Evolutionary conservation across 2,113 vertebrate genomes (phyloP).

Genomic region (Amblyornis subalaris): DNA sequence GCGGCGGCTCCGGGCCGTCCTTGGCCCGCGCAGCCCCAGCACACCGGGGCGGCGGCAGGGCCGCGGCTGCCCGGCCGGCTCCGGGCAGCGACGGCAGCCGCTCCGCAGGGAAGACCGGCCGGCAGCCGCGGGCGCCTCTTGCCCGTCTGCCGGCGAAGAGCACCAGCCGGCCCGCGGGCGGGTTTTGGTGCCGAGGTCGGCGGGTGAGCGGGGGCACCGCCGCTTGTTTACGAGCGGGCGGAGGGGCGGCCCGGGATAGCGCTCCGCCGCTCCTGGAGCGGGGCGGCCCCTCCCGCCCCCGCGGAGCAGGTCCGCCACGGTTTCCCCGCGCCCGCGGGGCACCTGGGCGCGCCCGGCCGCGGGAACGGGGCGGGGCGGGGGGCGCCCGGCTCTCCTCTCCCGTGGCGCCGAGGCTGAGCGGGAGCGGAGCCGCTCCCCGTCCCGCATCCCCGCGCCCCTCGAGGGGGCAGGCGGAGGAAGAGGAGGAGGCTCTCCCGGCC

Average conservation of each 20-base stretch:
- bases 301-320: neutral
- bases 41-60: neutral
- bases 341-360: neutral
- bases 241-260: neutral
- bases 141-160: neutral
- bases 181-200: neutral
- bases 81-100: neutral
- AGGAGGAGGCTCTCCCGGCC: neutral
- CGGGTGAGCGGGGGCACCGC: neutral
- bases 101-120: neutral
- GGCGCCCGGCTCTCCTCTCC: neutral
- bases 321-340: neutral
- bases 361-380: neutral
- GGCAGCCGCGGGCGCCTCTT: neutral
- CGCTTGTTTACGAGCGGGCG: neutral
- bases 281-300: neutral
- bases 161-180: neutral
- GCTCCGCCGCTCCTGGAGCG: neutral
- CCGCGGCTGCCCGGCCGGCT: neutral
- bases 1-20: neutral
- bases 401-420: neutral
- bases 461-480: neutral
- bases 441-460: neutral
- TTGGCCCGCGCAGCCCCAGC: neutral
- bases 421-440: neutral